A percentile compares a stretch with the other conserved stretches of the same genome.
Conservation (phyloP, 2,888 invertebrate species). For the Ganaspis brasiliensis region DNA sequence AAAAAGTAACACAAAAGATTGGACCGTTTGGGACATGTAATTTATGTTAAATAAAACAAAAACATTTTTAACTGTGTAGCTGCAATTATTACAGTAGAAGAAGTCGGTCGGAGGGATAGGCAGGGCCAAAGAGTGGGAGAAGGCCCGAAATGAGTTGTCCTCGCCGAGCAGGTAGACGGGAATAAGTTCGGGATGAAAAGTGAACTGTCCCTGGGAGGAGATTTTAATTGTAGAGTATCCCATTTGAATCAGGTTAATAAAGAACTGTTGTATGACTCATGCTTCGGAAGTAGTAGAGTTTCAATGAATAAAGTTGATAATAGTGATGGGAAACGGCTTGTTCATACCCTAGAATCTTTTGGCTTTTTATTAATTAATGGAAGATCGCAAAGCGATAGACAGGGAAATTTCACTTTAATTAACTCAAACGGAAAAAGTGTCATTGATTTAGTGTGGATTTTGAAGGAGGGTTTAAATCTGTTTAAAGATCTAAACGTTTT, state of each 20-base stretch:
- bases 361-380: too few relatives aligned
- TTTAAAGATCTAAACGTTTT: background rate
- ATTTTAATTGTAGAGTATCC: conserved; percentile 1
- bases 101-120: too few relatives aligned
- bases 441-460: conserved; percentile 46
- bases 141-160: too few relatives aligned
- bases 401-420: background rate
- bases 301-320: background rate
- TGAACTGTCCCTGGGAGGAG: too few relatives aligned
- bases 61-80: too few relatives aligned
- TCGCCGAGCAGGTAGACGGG: too few relatives aligned
- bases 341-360: background rate
- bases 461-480: background rate
- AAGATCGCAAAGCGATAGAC: background rate
- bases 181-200: too few relatives aligned
- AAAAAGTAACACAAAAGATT: too few relatives aligned
- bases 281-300: background rate
- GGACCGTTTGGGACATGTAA: too few relatives aligned
- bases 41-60: too few relatives aligned
- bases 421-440: conserved; percentile 45
- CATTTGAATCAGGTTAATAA: background rate
- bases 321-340: background rate
- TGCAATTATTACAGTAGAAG: too few relatives aligned
- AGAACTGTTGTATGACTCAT: background rate
- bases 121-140: too few relatives aligned